These are phyloP conservation scores for Podargus strigoides DNA, from an alignment of 2,797 vertebrate species.

Conservation along the genomic window DNA sequence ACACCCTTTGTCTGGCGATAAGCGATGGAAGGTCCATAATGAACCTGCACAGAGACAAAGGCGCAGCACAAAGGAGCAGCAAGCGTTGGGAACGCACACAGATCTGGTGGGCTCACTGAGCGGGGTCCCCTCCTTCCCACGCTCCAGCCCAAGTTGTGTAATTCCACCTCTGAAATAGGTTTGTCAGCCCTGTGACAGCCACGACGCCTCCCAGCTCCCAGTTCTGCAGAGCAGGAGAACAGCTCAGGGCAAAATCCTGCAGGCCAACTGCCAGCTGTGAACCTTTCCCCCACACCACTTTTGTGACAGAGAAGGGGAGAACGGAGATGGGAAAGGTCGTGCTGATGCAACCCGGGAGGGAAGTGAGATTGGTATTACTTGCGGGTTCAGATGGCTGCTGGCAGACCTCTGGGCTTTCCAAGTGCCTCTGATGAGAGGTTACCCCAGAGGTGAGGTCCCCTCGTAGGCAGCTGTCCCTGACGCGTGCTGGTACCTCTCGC, in stretches of 20 bases:
- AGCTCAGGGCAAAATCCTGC: background rate
- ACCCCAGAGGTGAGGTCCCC: background rate
- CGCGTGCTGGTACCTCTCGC: background rate
- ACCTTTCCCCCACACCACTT: background rate
- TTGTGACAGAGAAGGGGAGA: background rate
- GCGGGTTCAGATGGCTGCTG: background rate
- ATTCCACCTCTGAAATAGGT: background rate
- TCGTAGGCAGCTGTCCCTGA: background rate
- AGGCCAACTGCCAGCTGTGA: background rate
- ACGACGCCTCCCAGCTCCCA: background rate
- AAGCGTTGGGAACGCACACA: accelerated
- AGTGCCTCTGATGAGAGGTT: background rate
- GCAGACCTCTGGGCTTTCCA: background rate
- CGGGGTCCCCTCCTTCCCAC: background rate
- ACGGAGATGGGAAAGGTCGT: background rate
- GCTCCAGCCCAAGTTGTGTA: background rate
- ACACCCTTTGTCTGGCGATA: background rate
- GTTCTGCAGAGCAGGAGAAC: background rate
- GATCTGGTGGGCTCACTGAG: background rate
- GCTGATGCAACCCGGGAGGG: background rate
- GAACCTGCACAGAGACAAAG: background rate
- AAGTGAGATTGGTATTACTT: background rate
- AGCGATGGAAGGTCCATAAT: background rate
- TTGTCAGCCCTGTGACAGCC: background rate
- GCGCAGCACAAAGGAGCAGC: background rate